Percentiles rank a stretch among this genome's conserved stretches.
Conservation (phyloP, 2,113 vertebrate species). For the Seriola rivoliana region DNA sequence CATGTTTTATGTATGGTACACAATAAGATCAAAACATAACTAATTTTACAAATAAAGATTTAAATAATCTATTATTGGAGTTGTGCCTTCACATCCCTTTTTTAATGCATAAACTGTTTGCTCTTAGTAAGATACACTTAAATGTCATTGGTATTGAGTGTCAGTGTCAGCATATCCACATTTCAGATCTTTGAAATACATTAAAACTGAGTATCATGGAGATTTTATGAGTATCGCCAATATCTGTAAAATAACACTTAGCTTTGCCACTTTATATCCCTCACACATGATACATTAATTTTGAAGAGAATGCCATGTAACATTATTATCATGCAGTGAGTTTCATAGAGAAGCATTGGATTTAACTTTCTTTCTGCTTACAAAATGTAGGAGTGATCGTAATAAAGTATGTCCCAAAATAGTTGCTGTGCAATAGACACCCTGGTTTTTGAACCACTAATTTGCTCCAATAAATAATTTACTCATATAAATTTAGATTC, state of each 20-base stretch:
- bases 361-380: conserved; percentile 24
- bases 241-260: not conserved
- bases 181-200: conserved; percentile 42
- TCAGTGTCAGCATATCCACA: conserved; percentile 20
- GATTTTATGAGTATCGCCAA: not conserved
- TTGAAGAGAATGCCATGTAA: not conserved
- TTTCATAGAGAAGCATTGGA: conserved; percentile 29
- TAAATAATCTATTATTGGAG: conserved; percentile 8
- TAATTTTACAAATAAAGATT: not conserved
- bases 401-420: conserved; percentile 56
- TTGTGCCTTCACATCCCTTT: conserved; percentile 13
- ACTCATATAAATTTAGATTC: conserved; percentile 14
- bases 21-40: not conserved
- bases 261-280: not conserved
- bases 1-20: not conserved
- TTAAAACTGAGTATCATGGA: not conserved
- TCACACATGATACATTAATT: not conserved
- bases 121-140: conserved; percentile 35
- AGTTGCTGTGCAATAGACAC: conserved; percentile 20
- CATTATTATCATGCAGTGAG: conserved; percentile 3
- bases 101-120: conserved; percentile 33
- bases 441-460: not conserved
- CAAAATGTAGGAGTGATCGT: not conserved
- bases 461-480: conserved; percentile 39
- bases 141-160: conserved; percentile 59